A percentile compares a stretch with the other conserved stretches of the same genome.
Evolutionary conservation across 2,888 invertebrate genomes (phyloP).

Genomic region (Rhamphomyia laevipes): DNA sequence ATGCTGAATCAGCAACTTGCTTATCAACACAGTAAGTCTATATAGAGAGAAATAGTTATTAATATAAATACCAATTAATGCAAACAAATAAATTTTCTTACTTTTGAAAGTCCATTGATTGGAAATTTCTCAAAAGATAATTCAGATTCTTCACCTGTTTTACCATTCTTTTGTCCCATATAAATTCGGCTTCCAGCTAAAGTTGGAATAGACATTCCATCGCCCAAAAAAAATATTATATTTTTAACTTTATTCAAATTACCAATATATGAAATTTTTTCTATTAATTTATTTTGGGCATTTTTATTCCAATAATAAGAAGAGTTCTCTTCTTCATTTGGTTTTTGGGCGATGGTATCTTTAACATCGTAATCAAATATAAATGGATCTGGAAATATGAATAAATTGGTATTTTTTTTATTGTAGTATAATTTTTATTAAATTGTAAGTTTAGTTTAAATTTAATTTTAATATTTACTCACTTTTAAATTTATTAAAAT

Average conservation of each 20-base stretch:
- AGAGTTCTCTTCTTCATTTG: conserved; percentile 1
- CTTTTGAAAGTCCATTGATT: conserved; percentile 52
- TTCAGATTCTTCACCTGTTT: conserved; percentile 46
- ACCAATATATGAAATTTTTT: background rate
- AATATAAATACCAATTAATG: background rate
- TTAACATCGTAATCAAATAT: too few relatives aligned
- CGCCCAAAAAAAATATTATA: conserved; percentile 72
- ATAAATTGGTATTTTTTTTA: too few relatives aligned
- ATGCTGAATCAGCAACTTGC: conserved; percentile 65
- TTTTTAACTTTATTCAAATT: conserved; percentile 52
- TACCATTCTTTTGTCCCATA: conserved; percentile 45
- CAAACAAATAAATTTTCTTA: conserved; percentile 21
- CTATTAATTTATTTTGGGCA: background rate
- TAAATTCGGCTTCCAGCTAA: conserved; percentile 52
- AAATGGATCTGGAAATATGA: too few relatives aligned
- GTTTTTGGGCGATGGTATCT: background rate
- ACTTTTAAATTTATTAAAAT: too few relatives aligned
- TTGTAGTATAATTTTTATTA: too few relatives aligned
- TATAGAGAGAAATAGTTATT: conserved; percentile 5
- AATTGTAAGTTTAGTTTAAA: too few relatives aligned
- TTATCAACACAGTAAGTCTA: conserved; percentile 51
- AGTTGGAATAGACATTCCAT: conserved; percentile 65
- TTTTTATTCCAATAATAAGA: background rate
- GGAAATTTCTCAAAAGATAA: conserved; percentile 53
- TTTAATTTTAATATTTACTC: too few relatives aligned